Evolutionary conservation across 2,888 invertebrate species (phyloP), one percentile per base, ranked within the genome.

Genomic region (Macrosiphum euphorbiae): DNA sequence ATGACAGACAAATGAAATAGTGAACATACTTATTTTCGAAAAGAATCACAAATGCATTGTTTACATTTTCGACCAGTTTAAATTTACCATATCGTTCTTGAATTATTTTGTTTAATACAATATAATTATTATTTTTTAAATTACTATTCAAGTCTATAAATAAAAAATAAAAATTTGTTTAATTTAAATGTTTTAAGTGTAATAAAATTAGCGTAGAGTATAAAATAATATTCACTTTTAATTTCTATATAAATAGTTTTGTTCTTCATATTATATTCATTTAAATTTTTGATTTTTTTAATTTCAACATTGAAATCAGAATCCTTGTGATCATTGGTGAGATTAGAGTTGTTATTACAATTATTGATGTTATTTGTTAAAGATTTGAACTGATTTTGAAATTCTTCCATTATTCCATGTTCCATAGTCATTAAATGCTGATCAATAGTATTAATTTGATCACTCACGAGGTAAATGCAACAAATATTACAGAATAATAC

Each of bases 401-500:
- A 90, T 0, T 44, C 44, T 41, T 52, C 0, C 94, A 94, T 94
- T 28, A 90, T 44, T 41, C 1, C 24, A 24, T 94, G 94, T 90
- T 94, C 94, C 5, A 41, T 3, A 41, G 50, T 41, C 41, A n/a
- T 1, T n/a, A 85, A 10, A n/a, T 93, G 93, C 13, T 85, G 50
- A 0, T 52, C 20, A 10, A 35, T 89, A 11, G 3, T 16, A 24
- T n/a, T 26, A 35, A n/a, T 28, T 2, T 44, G 58, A 85, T n/a
- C 41, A 61, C 50, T 61, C 0, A 67, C 61, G 4, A 52, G 16
- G n/a, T 90, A 94, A 61, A 87, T 67, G 20, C 16, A 41, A 94
- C 94, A 94, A 52, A 90, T 20, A 16, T 67, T 41, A 67, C 94
- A 94, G 67, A 86, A 90, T 87, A 90, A 90, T 4, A 90, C 41